These are phyloP conservation scores for Sylvicola cinctus DNA, from an alignment of 2,888 invertebrate genomes.

Conservation along the genomic window DNA sequence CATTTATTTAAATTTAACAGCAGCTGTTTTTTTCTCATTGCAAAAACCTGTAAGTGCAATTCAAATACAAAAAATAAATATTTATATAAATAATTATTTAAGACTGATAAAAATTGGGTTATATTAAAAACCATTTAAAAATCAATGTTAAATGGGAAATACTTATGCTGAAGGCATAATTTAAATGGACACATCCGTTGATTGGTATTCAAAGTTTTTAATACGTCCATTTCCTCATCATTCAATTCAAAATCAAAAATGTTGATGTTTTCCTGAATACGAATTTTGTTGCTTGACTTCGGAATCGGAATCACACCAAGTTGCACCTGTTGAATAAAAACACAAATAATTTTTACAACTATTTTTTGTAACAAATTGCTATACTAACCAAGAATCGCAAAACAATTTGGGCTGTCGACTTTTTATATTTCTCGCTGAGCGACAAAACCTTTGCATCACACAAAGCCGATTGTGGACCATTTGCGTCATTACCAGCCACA, in stretches of 20 bases:
- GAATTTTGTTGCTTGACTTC: slow-evolving; percentile 29
- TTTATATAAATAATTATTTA: no score
- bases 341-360: not conserved
- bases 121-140: slow-evolving; percentile 1
- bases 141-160: slow-evolving; percentile 21
- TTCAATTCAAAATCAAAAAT: slow-evolving; percentile 35
- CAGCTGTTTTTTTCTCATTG: no score
- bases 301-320: slow-evolving; percentile 32
- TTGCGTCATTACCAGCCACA: slow-evolving; percentile 45
- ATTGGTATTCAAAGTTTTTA: slow-evolving; percentile 29
- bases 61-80: no score
- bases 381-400: slow-evolving; percentile 29
- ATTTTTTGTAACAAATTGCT: not conserved
- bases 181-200: slow-evolving; percentile 13
- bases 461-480: slow-evolving; percentile 24
- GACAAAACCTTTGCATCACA: slow-evolving; percentile 27
- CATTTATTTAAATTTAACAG: no score
- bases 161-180: slow-evolving; percentile 16
- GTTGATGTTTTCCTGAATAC: slow-evolving; percentile 31
- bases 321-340: slow-evolving; percentile 18
- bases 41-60: no score
- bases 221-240: slow-evolving; percentile 26
- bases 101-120: no score
- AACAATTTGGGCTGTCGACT: slow-evolving; percentile 46
- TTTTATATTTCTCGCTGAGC: slow-evolving; percentile 43